Evolutionary conservation across 2,797 vertebrate species (phyloP), one percentile per base, ranked within the genome.

Genomic region (Bradypodion pumilum): DNA sequence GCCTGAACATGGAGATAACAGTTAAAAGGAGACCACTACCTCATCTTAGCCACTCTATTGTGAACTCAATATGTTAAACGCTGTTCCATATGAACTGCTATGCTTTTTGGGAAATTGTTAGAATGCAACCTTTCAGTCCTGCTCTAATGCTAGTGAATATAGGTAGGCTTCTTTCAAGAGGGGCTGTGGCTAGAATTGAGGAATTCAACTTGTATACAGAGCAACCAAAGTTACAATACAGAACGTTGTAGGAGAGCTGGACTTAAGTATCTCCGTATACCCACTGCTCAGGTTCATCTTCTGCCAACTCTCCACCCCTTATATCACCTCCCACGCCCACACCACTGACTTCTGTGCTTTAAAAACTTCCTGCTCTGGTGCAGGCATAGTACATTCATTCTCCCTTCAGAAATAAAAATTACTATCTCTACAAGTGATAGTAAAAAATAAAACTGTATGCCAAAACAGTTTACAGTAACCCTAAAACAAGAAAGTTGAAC

Each of bases 21-120:
- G 74, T 46, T 77, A 60, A 87, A 89, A 85, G 16, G 66, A 89
- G 44, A 72, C 81, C 44, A 15, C 1, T 81, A 62, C 23, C 35
- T 86, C 40, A 63, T 4, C 25, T 9, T 7, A 74, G 29, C 23
- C 27, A 44, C 59, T 76, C 3, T 42, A 35, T 27, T 1, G 23
- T 65, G 25, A 37, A 46, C 62, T 85, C 23, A 74, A 44, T 59
- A 19, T 19, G 7, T 65, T 60, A 80, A 32, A 35, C 27, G 13
- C 5, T 65, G 23, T 23, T 66, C 35, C 77, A 46, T 16, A 49
- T 19, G 13, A 80, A 66, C 49, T n/a, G 37, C 15, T 72, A 66
- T 19, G n/a, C 25, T 84, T 44, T 69, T 37, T 29, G 32, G 73
- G 6, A 68, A 74, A 74, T 15, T 8, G 13, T 60, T 44, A 35